These are phyloP conservation scores for Erythrolamprus reginae DNA, from an alignment of 2,113 vertebrate genomes.

Conservation along the genomic window DNA sequence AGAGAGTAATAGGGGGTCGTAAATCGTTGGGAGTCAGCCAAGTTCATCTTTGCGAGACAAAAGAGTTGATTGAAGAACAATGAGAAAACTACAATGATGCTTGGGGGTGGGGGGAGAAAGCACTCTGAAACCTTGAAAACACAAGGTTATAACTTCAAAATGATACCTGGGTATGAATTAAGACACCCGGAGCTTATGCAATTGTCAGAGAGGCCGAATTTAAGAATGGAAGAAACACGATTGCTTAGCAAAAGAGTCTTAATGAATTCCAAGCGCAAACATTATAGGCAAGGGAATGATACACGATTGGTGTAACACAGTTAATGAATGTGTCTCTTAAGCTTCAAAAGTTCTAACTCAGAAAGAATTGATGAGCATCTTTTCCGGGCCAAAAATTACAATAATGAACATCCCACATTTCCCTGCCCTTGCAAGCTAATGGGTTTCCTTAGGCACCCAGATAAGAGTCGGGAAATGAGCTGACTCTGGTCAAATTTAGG, in stretches of 20 bases:
- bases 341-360: conserved; percentile 47
- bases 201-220: conserved; percentile 37
- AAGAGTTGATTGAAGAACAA: conserved; percentile 45
- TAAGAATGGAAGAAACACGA: conserved; percentile 42
- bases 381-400: conserved; percentile 55
- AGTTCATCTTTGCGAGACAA: conserved; percentile 34
- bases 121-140: conserved; percentile 50
- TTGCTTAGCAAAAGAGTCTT: conserved; percentile 53
- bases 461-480: conserved; percentile 85
- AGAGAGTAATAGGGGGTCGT: not conserved
- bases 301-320: conserved; percentile 39
- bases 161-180: conserved; percentile 32
- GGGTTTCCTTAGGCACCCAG: conserved; percentile 60
- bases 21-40: not conserved
- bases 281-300: conserved; percentile 29
- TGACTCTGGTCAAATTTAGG: conserved; percentile 81
- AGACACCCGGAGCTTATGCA: conserved; percentile 48
- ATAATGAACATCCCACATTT: conserved; percentile 57
- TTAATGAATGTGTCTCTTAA: conserved; percentile 59
- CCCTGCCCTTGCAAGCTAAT: conserved; percentile 60
- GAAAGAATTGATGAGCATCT: conserved; percentile 59
- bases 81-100: conserved; percentile 5
- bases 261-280: conserved; percentile 55
- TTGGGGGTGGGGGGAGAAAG: conserved; percentile 33
- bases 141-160: conserved; percentile 46